Base-by-base conservation (phyloP, 2,888 invertebrate species). In the Lutraria lutraria region DNA sequence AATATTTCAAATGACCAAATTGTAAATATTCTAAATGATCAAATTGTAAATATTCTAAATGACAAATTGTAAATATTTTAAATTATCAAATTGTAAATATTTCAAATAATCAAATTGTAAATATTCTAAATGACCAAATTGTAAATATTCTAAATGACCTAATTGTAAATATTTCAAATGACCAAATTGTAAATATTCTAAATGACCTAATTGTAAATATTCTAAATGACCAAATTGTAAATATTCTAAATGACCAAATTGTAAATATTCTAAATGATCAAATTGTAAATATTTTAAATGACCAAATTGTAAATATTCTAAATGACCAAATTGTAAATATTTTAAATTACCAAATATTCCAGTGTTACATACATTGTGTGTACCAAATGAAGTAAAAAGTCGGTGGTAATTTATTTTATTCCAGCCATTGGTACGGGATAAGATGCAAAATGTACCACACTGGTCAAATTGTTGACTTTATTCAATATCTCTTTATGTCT, bases 71-170 rank as follows among this genome's bases (percentile, higher is more conserved):
- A 83, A 83, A 31, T 56, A 56, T 6, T 31, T 21, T 60, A 16
- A 43, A 43, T 4, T 4, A 43, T 43, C 43, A 43, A 4, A 43
- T 43, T 43, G 43, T 43, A 43, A n/a, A n/a, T n/a, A n/a, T n/a
- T n/a, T n/a, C n/a, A n/a, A n/a, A n/a, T n/a, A n/a, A 31, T 53
- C 84, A 19, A 52, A 43, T 25, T 13, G 83, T 83, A 83, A 83
- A 31, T 56, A 56, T 6, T 31, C 10, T 60, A 16, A 43, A 43
- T 4, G 8, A 43, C 8, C 43, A 43, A 4, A 43, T 43, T 43
- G 43, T 43, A 43, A n/a, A n/a, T n/a, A n/a, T n/a, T n/a, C n/a
- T n/a, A n/a, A n/a, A n/a, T n/a, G n/a, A n/a, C n/a, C n/a, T n/a
- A n/a, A n/a, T n/a, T n/a, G 83, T 83, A 83, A 83, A 31, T 56